Evolutionary conservation across 1,140 invertebrate genomes (phyloP), one percentile per base, ranked within the genome.

Genomic region (Trypoxylus dichotomus): DNA sequence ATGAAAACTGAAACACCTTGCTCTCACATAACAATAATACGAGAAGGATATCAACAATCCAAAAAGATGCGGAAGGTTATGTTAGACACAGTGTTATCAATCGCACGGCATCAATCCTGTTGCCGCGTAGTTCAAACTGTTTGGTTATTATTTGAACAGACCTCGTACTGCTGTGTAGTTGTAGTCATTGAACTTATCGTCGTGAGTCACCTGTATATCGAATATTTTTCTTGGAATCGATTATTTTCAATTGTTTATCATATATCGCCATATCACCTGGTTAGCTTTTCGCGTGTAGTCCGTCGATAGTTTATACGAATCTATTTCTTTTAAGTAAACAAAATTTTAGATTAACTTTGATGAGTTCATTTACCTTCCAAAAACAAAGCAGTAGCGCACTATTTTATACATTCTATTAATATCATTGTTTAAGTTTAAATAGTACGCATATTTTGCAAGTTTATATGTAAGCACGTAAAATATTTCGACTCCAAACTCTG

Each of bases 361-460:
- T 68, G 60, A 68, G 60, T 68, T 68, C 60, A 27, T 68, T 68
- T 27, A 68, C 60, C 60, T 29, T 24, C 21, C 47, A 58, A 58
- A 21, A 58, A 11, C 15, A 19, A 58, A 58, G 15, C 47, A 58
- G 47, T 27, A 68, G 60, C 27, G 24, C 10, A 68, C 7, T 5
- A 68, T 25, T 25, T 68, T 54, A 54, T n/a, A 6, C 47, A n/a
- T 19, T 15, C 19, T 54, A 19, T 54, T 54, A 54, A 6, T 54
- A 54, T 2, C 19, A 54, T 54, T 54, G n/a, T 54, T 54, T 54
- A 54, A 54, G 19, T 54, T 54, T 19, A 19, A 54, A 19, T 37
- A 37, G 32, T 37, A 37, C 32, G n/a, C 6, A 54, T 54, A 54
- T 54, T 54, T 19, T 6, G 5, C 15, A n/a, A 6, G 19, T 54